phyloP scores from a whole-genome alignment of 2,888 invertebrate species.

The Unio pictorum region DNA sequence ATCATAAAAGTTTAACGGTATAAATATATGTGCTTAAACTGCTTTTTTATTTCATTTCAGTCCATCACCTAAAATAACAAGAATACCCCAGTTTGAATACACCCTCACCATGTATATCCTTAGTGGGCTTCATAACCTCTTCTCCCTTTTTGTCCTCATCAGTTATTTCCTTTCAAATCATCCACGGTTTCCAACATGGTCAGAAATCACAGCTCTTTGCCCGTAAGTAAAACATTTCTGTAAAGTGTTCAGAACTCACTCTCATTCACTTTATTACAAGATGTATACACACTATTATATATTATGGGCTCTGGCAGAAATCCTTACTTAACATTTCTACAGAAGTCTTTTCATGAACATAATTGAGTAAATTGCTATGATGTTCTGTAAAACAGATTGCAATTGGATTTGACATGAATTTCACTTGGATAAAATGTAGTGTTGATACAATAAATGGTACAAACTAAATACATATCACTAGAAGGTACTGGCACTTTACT shows the following conservation, averaged over 20 bases:
- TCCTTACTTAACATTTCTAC: too few species aligned
- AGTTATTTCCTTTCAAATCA: conserved; percentile 70
- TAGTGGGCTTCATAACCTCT: conserved; percentile 65
- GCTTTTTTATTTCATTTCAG: conserved; percentile 40
- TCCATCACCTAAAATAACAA: conserved; percentile 47
- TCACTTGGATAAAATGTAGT: too few species aligned
- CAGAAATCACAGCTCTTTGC: conserved; percentile 51
- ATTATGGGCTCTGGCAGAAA: too few species aligned
- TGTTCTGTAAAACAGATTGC: too few species aligned
- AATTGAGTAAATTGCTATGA: too few species aligned
- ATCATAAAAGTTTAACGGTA: not conserved
- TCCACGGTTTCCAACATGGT: conserved; percentile 60
- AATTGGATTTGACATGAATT: too few species aligned
- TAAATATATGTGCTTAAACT: not conserved
- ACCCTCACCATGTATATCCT: conserved; percentile 55
- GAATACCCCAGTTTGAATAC: conserved; percentile 45
- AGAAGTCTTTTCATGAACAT: too few species aligned
- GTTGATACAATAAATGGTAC: too few species aligned
- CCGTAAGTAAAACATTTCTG: conserved; percentile 33
- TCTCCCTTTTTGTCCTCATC: conserved; percentile 66
- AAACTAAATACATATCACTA: too few species aligned
- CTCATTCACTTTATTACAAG: not conserved
- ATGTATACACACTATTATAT: not conserved
- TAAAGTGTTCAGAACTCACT: not conserved
- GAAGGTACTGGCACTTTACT: too few species aligned